Evolutionary conservation across 2,888 invertebrate species (phyloP).

Genomic region (Emmelina monodactyla): DNA sequence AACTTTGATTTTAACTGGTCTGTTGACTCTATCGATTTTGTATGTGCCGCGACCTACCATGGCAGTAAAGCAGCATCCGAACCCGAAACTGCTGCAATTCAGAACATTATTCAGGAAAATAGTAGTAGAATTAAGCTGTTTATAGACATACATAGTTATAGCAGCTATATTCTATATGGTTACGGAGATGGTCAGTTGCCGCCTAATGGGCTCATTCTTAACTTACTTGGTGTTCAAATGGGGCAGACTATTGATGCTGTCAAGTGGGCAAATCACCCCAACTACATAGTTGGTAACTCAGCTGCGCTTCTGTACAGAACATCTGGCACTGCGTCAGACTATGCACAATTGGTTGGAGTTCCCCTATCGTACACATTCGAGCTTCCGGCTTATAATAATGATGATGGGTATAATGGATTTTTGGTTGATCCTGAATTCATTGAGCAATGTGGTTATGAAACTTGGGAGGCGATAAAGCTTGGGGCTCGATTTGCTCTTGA

Average conservation of each 20-base stretch:
- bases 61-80: conserved; percentile 72
- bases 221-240: conserved; percentile 39
- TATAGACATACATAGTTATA: conserved; percentile 78
- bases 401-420: conserved; percentile 45
- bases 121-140: conserved; percentile 66
- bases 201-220: conserved; percentile 46
- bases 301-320: conserved; percentile 59
- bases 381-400: conserved; percentile 50
- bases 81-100: conserved; percentile 67
- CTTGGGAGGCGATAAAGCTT: conserved; percentile 67
- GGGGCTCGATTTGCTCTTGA: conserved; percentile 38
- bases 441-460: conserved; percentile 63
- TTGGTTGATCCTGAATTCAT: conserved; percentile 64
- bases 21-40: conserved; percentile 43
- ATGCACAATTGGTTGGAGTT: conserved; percentile 57
- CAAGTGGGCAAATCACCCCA: conserved; percentile 39
- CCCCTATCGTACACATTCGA: conserved; percentile 70
- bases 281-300: conserved; percentile 57
- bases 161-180: conserved; percentile 63
- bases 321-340: conserved; percentile 72
- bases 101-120: conserved; percentile 59
- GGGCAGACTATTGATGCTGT: conserved; percentile 49
- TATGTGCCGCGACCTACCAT: conserved; percentile 69
- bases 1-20: conserved; percentile 78
- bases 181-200: conserved; percentile 47